Percentiles rank a stretch among this genome's conserved stretches.
phyloP scores from a whole-genome alignment of 2,888 invertebrate species.

The Salpingus planirostris region DNA sequence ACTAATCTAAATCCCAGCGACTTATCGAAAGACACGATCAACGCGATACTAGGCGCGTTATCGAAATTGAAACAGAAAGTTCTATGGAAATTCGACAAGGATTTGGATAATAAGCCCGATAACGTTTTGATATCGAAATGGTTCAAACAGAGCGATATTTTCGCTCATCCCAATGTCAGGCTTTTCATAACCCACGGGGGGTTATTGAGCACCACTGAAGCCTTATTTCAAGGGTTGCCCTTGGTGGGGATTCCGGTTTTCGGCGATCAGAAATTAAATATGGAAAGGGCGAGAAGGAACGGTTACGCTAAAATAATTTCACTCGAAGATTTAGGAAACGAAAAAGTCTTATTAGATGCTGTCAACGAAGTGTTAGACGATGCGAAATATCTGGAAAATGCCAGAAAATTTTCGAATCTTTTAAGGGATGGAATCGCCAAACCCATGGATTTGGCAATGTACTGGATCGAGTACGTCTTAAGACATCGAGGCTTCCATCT shows the following conservation, averaged over 20 bases:
- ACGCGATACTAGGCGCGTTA: conserved; percentile 33
- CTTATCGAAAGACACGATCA: conserved; percentile 27
- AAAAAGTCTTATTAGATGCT: conserved; percentile 24
- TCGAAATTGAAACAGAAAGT: conserved; percentile 36
- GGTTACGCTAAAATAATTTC: conserved; percentile 40
- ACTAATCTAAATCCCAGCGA: conserved; percentile 33
- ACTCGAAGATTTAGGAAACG: conserved; percentile 31
- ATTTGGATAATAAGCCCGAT: conserved; percentile 26
- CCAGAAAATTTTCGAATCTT: conserved; percentile 10
- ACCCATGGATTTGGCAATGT: conserved; percentile 14
- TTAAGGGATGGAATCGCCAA: conserved; percentile 8
- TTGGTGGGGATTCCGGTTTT: conserved; percentile 46
- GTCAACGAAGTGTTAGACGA: conserved; percentile 27
- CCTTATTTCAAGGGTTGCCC: conserved; percentile 43
- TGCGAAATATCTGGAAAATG: conserved; percentile 15
- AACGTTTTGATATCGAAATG: conserved; percentile 39
- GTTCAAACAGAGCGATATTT: conserved; percentile 36
- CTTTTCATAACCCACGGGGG: conserved; percentile 46
- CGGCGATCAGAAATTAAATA: conserved; percentile 46
- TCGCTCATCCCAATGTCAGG: conserved; percentile 41
- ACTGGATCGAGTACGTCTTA: conserved; percentile 15
- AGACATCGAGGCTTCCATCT: conserved; percentile 7
- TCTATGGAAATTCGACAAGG: conserved; percentile 41
- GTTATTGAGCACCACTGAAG: conserved; percentile 42
- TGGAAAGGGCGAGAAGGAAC: conserved; percentile 37